These are phyloP conservation scores for Alcis repandata DNA, from an alignment of 2,888 invertebrate genomes.

Conservation along the genomic window DNA sequence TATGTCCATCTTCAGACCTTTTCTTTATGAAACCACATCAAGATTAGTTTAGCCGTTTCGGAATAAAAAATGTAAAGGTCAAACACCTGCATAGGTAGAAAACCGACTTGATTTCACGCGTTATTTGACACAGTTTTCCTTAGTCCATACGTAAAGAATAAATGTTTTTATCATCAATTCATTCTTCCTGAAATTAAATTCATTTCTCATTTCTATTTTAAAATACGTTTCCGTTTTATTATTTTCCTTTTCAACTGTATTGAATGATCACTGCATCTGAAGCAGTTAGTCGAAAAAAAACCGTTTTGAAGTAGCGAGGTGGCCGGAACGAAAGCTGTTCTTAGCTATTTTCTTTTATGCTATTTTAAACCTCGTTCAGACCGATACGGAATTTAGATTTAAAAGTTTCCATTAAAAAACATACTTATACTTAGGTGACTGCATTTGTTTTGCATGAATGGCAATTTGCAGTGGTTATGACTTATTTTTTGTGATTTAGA, in stretches of 20 bases:
- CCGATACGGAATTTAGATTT: constrained; percentile 2
- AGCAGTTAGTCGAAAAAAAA: constrained; percentile 13
- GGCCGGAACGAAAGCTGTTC: constrained; percentile 15
- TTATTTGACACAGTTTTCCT: no score
- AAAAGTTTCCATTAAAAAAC: constrained; percentile 1
- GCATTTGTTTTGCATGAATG: no score
- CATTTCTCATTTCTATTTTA: neutral
- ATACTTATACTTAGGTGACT: neutral
- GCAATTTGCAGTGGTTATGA: no score
- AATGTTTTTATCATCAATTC: no score
- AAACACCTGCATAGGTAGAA: no score
- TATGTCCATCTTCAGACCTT: no score
- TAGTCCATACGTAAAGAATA: no score
- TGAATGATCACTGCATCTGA: constrained; percentile 15
- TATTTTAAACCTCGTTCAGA: constrained; percentile 8
- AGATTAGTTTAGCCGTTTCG: no score
- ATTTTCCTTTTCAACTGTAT: constrained; percentile 5
- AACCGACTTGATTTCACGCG: no score
- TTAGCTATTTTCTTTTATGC: constrained; percentile 16
- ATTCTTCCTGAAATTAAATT: neutral
- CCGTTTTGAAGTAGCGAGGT: constrained; percentile 14
- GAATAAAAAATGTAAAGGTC: no score
- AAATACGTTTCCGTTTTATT: neutral
- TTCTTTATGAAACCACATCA: no score
- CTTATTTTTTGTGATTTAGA: no score